A percentile compares a stretch with the other conserved stretches of the same genome.
Evolutionary conservation across 2,888 invertebrate species (phyloP).

Genomic region (Bellardia bayeri): DNA sequence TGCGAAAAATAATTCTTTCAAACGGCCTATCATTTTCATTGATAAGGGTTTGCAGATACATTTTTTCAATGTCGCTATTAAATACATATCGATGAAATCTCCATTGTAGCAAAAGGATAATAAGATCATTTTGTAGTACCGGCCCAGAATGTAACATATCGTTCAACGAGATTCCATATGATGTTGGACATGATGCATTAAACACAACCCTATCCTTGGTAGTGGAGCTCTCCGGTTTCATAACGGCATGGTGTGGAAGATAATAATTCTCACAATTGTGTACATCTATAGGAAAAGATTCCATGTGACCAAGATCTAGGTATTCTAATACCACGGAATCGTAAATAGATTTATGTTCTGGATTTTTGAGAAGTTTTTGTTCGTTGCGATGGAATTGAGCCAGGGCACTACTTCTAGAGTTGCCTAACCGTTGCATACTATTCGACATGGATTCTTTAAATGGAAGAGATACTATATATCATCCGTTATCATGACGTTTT

Average conservation of each 20-base stretch:
- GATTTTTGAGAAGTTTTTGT: constrained; percentile 8
- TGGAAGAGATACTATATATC: constrained; percentile 29
- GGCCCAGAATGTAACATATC: constrained; percentile 24
- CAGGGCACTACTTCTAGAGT: not conserved
- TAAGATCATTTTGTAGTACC: constrained; percentile 28
- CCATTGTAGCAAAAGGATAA: constrained; percentile 13
- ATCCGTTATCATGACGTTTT: not conserved
- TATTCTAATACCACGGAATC: constrained; percentile 42
- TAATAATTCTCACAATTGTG: not conserved
- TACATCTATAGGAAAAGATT: not conserved
- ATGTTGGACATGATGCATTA: constrained; percentile 29
- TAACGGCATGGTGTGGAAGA: constrained; percentile 28
- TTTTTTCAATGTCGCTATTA: constrained; percentile 33
- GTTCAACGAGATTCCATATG: constrained; percentile 15
- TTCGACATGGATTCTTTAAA: not conserved
- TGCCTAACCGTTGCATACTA: not conserved
- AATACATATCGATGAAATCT: constrained; percentile 31
- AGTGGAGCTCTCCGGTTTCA: constrained; percentile 40
- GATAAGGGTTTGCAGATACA: constrained; percentile 23
- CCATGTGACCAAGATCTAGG: constrained; percentile 19
- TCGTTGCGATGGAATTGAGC: constrained; percentile 38
- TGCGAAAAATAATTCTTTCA: constrained; percentile 26
- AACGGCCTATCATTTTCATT: constrained; percentile 9
- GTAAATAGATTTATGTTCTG: constrained; percentile 14
- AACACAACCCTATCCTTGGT: constrained; percentile 39